Base-by-base conservation (phyloP, 2,888 invertebrate genomes). In the Monochamus alternatus region DNA sequence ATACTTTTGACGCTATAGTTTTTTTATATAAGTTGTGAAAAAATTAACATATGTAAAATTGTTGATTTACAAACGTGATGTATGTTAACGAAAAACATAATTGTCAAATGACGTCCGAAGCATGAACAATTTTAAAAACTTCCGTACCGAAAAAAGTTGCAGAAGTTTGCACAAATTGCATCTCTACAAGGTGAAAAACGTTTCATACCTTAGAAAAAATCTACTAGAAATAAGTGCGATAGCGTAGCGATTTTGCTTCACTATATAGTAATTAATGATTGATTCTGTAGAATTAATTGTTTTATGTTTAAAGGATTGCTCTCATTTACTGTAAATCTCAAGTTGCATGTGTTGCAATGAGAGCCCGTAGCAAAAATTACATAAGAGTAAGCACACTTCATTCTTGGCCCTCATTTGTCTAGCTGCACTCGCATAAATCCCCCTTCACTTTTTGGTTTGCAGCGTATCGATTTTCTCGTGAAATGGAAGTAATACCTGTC, bases 391-490 rank as follows among this genome's bases (percentile, higher is more conserved):
- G 7, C 47, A 12, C 12, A 47, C 22, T 55, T 55, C 3, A 55
- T 14, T 55, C 22, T 3, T n/a, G 14, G 55, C 3, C 5, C 22
- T 55, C n/a, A 55, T 22, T 55, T 55, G n/a, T 55, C 14, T 47
- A 47, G 47, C 47, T 12, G 47, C 66, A 52, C 31, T 66, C 12
- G n/a, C 12, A 32, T 12, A 7, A 32, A 52, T 66, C 51, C 52
- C 66, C 66, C 66, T 66, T 66, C 52, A 66, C 52, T 66, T 66
- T 66, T 66, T 52, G 52, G 66, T 12, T 30, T 12, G 30, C n/a
- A 51, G 32, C 31, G 52, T 32, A 52, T 66, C 55, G 55, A 55
- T 55, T 55, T 55, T 55, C n/a, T 51, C 51, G 12, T 55, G 55
- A 14, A 14, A 55, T 47, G 10, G 47, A n/a, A 55, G 14, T 14